Percentiles rank a stretch among this genome's conserved stretches.
Conservation (phyloP, 2,113 vertebrate species). For the Sakesphorus luctuosus region DNA sequence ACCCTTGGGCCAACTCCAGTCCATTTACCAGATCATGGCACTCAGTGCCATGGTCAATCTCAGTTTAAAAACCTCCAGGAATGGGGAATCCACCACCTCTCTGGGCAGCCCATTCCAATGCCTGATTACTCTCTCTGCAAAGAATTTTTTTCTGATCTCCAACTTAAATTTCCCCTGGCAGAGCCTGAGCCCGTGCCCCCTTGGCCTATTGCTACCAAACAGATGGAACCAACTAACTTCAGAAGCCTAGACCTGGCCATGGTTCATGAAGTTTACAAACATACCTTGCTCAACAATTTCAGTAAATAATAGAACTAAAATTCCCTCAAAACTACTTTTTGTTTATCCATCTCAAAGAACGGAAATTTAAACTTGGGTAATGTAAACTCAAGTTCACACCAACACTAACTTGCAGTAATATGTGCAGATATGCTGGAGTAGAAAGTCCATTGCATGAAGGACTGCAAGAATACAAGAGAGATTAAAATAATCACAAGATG, state of each 20-base stretch:
- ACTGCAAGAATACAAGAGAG: not conserved
- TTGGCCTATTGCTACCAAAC: too few relatives aligned
- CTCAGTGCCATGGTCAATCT: too few relatives aligned
- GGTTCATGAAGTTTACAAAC: not conserved
- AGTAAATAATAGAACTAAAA: not conserved
- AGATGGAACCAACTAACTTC: not conserved
- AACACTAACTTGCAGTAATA: not conserved
- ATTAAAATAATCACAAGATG: not conserved
- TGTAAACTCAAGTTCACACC: not conserved
- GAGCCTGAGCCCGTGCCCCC: too few relatives aligned
- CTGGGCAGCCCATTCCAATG: too few relatives aligned
- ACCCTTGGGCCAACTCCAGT: too few relatives aligned
- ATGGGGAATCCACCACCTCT: too few relatives aligned
- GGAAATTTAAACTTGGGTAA: not conserved
- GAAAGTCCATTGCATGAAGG: not conserved
- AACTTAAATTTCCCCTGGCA: too few relatives aligned
- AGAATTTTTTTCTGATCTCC: too few relatives aligned
- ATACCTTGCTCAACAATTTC: not conserved
- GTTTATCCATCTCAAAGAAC: not conserved
- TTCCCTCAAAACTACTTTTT: not conserved
- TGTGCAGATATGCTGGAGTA: not conserved
- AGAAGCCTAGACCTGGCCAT: not conserved
- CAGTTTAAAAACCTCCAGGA: too few relatives aligned
- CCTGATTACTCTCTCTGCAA: too few relatives aligned
- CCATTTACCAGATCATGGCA: too few relatives aligned